Evolutionary conservation across 2,797 vertebrate genomes (phyloP).

Genomic region (Euthynnus affinis): DNA sequence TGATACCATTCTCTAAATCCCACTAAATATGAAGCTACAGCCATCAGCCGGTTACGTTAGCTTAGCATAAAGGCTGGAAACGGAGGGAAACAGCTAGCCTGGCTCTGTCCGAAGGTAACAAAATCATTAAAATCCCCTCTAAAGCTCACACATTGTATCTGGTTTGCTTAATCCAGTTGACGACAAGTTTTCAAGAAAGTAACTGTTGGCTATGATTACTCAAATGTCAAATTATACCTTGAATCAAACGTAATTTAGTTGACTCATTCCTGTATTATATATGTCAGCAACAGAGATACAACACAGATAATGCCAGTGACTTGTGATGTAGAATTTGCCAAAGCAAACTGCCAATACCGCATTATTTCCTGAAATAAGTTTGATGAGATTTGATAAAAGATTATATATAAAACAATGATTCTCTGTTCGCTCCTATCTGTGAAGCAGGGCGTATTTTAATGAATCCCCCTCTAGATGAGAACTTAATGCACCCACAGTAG

Average conservation of each 20-base stretch:
- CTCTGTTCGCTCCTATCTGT: not conserved
- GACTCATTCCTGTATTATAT: not conserved
- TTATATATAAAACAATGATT: not conserved
- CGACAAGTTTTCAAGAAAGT: not conserved
- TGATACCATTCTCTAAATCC: not conserved
- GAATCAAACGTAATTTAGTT: too few species aligned
- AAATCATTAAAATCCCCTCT: not conserved
- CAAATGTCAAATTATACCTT: not conserved
- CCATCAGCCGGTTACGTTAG: not conserved
- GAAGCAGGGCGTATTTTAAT: slow-evolving; percentile 49
- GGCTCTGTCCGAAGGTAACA: not conserved
- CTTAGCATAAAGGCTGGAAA: not conserved
- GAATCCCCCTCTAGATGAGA: slow-evolving; percentile 43
- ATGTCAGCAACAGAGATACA: not conserved
- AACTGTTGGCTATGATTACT: not conserved
- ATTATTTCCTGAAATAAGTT: not conserved
- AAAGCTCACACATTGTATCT: too few species aligned
- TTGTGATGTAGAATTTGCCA: not conserved
- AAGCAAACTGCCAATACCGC: not conserved
- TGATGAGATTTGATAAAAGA: not conserved
- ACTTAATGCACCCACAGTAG: slow-evolving; percentile 15
- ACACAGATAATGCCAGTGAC: not conserved
- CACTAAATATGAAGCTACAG: not conserved
- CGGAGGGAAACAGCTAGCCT: too few species aligned
- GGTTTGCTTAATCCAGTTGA: too few species aligned